Percentiles rank a stretch among this genome's conserved stretches.
Conservation (phyloP, 2,888 invertebrate species). For the Eilema caniola region DNA sequence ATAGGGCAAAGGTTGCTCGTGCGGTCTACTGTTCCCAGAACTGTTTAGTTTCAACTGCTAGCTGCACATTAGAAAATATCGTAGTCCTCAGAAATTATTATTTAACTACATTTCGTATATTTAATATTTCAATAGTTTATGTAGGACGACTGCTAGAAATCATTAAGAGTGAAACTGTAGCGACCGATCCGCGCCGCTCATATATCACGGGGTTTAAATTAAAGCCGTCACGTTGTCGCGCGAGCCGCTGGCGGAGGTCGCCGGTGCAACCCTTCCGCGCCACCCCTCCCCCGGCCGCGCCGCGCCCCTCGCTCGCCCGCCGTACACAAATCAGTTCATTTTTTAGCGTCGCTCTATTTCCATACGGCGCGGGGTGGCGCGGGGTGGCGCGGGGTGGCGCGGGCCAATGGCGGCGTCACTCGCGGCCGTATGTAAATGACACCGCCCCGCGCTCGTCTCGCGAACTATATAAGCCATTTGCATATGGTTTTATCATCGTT, state of each 20-base stretch:
- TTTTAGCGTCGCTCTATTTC: conserved; percentile 55
- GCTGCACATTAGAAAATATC: too few relatives aligned
- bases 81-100: too few relatives aligned
- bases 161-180: not conserved
- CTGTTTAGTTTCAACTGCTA: too few relatives aligned
- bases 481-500: not conserved
- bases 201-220: conserved; percentile 77
- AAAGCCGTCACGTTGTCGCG: conserved; percentile 72
- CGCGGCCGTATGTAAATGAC: conserved; percentile 48
- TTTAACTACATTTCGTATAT: too few relatives aligned
- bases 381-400: conserved; percentile 43
- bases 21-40: too few relatives aligned
- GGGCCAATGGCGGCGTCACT: conserved; percentile 60
- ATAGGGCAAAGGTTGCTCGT: too few relatives aligned
- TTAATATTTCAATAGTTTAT: not conserved
- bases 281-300: not conserved
- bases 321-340: conserved; percentile 53
- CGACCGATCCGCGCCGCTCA: conserved; percentile 22
- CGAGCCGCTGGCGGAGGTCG: conserved; percentile 50
- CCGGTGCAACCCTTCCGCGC: conserved; percentile 51
- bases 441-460: conserved; percentile 5
- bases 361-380: conserved; percentile 44
- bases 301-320: conserved; percentile 16
- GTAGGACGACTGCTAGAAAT: not conserved
- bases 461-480: not conserved